A percentile compares a stretch with the other conserved stretches of the same genome.
These are phyloP conservation scores for Hemiscyllium ocellatum DNA, from an alignment of 2,113 vertebrate genomes.

Conservation along the genomic window DNA sequence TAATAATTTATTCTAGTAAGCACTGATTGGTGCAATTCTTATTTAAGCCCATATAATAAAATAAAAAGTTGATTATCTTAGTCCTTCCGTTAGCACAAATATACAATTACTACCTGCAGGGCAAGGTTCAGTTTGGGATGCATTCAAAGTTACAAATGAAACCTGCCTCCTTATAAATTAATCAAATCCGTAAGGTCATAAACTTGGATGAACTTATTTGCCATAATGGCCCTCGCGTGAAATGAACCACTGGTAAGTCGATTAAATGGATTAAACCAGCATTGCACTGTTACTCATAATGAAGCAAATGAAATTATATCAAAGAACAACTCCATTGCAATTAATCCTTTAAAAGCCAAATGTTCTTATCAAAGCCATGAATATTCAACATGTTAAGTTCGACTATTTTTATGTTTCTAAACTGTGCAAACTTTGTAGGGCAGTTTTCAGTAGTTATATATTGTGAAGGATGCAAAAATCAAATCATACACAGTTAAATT, in stretches of 20 bases:
- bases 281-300: background rate
- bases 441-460: background rate
- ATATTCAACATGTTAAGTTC: background rate
- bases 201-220: background rate
- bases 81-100: background rate
- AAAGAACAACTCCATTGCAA: background rate
- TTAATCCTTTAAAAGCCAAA: background rate
- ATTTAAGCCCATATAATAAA: conserved; percentile 18
- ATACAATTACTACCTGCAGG: background rate
- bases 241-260: background rate
- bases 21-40: background rate
- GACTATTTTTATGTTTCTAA: background rate
- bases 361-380: background rate
- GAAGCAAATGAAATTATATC: background rate
- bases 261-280: conserved; percentile 20
- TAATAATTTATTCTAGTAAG: background rate
- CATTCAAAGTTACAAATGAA: background rate
- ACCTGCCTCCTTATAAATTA: background rate
- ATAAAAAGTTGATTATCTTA: background rate
- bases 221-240: background rate
- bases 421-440: background rate
- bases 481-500: background rate
- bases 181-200: background rate
- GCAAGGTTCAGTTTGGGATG: background rate
- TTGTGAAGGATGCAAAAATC: background rate